These are phyloP conservation scores for Crypturellus undulatus DNA, from an alignment of 2,113 vertebrate genomes.

Conservation along the genomic window DNA sequence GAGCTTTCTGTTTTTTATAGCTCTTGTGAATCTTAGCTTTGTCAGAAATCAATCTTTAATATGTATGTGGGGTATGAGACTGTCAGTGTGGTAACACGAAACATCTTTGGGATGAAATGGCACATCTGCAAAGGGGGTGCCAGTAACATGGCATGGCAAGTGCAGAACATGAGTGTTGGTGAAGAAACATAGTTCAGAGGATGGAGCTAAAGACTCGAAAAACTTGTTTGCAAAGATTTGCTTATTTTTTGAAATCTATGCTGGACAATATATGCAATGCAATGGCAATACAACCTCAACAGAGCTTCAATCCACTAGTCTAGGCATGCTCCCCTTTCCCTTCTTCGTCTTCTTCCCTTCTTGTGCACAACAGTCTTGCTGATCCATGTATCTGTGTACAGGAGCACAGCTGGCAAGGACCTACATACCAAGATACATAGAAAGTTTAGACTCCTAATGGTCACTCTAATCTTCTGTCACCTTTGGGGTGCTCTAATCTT, in stretches of 20 bases:
- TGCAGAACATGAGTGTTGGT: neutral
- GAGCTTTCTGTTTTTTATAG: neutral
- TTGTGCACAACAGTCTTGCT: neutral
- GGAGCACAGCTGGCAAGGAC: neutral
- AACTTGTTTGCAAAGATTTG: neutral
- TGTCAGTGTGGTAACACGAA: neutral
- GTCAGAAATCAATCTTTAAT: neutral
- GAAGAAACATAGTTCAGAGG: neutral
- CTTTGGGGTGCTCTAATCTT: too few species aligned
- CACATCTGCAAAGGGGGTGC: neutral
- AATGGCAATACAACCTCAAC: neutral
- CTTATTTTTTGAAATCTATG: neutral
- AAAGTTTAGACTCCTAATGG: neutral
- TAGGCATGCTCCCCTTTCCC: too few species aligned
- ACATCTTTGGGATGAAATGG: neutral
- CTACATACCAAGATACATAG: neutral
- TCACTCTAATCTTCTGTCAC: neutral
- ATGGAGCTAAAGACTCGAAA: neutral
- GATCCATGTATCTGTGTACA: neutral
- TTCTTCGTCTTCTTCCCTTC: too few species aligned
- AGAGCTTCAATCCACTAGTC: neutral
- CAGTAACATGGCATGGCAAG: neutral
- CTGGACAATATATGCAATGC: too few species aligned
- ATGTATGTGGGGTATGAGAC: neutral
- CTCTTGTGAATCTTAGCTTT: neutral